A percentile compares a stretch with the other conserved stretches of the same genome.
These are phyloP conservation scores for Synanthedon andrenaeformis DNA, from an alignment of 2,888 invertebrate species.

Conservation along the genomic window DNA sequence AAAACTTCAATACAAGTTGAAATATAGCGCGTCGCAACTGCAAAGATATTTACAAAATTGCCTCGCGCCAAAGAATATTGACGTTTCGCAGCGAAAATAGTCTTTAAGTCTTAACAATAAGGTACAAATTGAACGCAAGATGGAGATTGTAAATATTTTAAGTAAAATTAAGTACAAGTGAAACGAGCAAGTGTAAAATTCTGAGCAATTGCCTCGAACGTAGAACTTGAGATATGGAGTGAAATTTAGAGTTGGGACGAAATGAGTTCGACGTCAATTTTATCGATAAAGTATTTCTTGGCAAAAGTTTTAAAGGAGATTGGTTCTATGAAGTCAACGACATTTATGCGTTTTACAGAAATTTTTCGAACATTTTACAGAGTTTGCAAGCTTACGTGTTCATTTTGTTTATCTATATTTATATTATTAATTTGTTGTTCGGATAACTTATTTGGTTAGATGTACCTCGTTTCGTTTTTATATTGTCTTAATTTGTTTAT, in stretches of 20 bases:
- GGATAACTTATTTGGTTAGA: too few species aligned
- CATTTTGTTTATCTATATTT: too few species aligned
- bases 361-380: too few species aligned
- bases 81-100: conserved; percentile 2
- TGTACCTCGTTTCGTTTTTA: too few species aligned
- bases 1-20: neutral
- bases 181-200: conserved; percentile 18
- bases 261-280: neutral
- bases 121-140: conserved; percentile 10
- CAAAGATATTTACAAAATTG: neutral
- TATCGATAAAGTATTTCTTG: too few species aligned
- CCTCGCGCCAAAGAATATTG: neutral
- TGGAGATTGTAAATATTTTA: conserved; percentile 11
- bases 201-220: conserved; percentile 20
- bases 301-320: too few species aligned
- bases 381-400: too few species aligned
- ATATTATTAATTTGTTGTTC: too few species aligned
- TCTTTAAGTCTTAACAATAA: conserved; percentile 13
- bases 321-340: neutral
- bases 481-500: too few species aligned
- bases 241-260: conserved; percentile 5
- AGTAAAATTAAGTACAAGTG: conserved; percentile 15
- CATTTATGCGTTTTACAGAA: too few species aligned
- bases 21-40: neutral
- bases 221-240: conserved; percentile 15